Evolutionary conservation across 2,113 vertebrate species (phyloP).

Genomic region (Macquaria ambigua): DNA sequence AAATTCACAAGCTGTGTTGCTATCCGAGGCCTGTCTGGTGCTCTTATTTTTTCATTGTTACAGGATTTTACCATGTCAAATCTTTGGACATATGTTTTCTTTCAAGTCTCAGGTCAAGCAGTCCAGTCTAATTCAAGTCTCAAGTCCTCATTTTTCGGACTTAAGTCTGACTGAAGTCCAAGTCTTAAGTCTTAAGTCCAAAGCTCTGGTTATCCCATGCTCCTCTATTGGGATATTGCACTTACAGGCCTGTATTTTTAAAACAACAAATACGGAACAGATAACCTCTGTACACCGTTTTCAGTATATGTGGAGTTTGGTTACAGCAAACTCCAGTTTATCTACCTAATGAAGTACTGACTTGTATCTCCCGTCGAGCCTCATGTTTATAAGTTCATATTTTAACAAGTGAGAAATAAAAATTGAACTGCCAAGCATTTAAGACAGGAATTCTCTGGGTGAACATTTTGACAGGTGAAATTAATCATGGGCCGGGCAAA

Average conservation of each 20-base stretch:
- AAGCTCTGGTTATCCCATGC: background rate
- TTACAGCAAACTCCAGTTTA: slow-evolving; percentile 30
- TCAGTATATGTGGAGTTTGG: slow-evolving; percentile 1
- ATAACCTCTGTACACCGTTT: slow-evolving; percentile 9
- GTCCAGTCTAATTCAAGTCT: background rate
- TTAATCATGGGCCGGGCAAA: slow-evolving; percentile 70
- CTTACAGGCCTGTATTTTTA: slow-evolving; percentile 8
- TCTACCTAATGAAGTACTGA: slow-evolving; percentile 44
- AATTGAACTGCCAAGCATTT: slow-evolving; percentile 58
- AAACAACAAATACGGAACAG: background rate
- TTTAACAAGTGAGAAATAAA: slow-evolving; percentile 63
- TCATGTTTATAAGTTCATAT: slow-evolving; percentile 54
- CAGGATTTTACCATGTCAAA: background rate
- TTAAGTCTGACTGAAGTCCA: background rate
- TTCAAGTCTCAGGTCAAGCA: background rate
- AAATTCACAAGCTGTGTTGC: background rate
- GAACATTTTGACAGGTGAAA: slow-evolving; percentile 77
- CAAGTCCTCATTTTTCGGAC: background rate
- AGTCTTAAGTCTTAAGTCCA: background rate
- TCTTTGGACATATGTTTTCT: background rate
- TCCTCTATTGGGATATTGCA: background rate
- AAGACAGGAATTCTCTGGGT: slow-evolving; percentile 68
- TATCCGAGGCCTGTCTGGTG: background rate
- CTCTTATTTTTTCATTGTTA: background rate
- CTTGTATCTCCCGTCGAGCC: slow-evolving; percentile 32